Base-by-base conservation (phyloP, 2,888 invertebrate genomes). In the Neoaliturus tenellus region DNA sequence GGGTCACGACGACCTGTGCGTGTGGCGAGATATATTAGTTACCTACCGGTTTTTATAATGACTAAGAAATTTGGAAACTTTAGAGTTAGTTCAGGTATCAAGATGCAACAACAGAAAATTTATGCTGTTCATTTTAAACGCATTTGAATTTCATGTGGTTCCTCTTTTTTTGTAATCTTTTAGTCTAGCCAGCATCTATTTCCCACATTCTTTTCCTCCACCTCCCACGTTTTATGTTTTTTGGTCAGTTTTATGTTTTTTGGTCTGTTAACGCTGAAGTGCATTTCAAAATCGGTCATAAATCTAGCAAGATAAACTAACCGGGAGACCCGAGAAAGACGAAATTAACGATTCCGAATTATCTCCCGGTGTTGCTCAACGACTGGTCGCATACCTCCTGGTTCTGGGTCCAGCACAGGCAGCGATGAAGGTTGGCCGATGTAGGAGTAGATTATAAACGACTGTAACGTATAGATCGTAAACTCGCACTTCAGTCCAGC, bases 281-380 rank as follows among this genome's bases (percentile, higher is more conserved):
- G 62, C 62, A 62, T 62, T 62, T 28, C 62, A 62, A 62, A 62
- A 62, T 28, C 25, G 28, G 3, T 31, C 12, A 62, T 62, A 62
- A 62, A 28, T 62, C 31, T 31, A 12, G 14, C 28, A 12, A 25
- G 10, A 28, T 31, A 28, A 62, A 62, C 28, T 62, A 62, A 0
- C 10, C 28, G 28, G 14, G 12, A 3, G 12, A 44, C 17, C 44
- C 12, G 12, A n/a, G n/a, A n/a, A n/a, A n/a, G n/a, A n/a, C n/a
- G n/a, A n/a, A n/a, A n/a, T n/a, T n/a, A n/a, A n/a, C n/a, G n/a
- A n/a, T n/a, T n/a, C n/a, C n/a, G n/a, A n/a, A n/a, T n/a, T n/a
- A n/a, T n/a, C n/a, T n/a, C n/a, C n/a, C n/a, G n/a, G n/a, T n/a
- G n/a, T n/a, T n/a, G n/a, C n/a, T n/a, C n/a, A n/a, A n/a, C n/a